Percentiles rank a stretch among this genome's conserved stretches.
phyloP scores from a whole-genome alignment of 2,797 vertebrate species.

The Mus caroli region DNA sequence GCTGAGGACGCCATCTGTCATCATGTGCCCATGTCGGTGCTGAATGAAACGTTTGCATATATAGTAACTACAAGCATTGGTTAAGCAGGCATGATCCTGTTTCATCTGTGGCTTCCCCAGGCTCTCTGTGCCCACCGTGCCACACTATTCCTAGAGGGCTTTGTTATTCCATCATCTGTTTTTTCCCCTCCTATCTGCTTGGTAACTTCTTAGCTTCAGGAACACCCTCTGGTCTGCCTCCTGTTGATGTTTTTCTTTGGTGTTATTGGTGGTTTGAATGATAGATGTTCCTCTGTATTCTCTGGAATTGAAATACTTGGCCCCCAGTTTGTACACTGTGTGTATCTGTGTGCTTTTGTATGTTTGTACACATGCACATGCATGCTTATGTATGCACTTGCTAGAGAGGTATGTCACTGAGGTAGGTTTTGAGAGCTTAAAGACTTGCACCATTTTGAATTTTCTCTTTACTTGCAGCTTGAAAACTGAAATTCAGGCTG shows the following conservation, averaged over 20 bases:
- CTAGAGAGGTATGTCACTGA: neutral
- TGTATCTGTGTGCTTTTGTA: neutral
- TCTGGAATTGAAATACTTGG: neutral
- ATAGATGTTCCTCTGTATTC: neutral
- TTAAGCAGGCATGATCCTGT: neutral
- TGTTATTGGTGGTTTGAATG: neutral
- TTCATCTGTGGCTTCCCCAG: neutral
- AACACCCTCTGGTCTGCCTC: neutral
- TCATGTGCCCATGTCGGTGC: too few relatives aligned
- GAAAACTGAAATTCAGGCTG: neutral
- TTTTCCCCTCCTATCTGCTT: neutral
- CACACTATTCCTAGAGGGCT: neutral
- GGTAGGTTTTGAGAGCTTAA: neutral
- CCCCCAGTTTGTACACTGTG: neutral
- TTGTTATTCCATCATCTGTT: neutral
- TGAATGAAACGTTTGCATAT: neutral
- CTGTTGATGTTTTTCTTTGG: neutral
- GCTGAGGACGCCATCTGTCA: neutral
- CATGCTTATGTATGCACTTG: neutral
- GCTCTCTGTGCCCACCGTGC: neutral
- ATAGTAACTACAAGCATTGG: neutral
- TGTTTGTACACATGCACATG: neutral
- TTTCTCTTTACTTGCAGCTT: neutral
- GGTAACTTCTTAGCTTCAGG: neutral
- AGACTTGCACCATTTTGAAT: neutral